Base-by-base conservation (phyloP, 2,113 vertebrate species). In the Scomber japonicus region DNA sequence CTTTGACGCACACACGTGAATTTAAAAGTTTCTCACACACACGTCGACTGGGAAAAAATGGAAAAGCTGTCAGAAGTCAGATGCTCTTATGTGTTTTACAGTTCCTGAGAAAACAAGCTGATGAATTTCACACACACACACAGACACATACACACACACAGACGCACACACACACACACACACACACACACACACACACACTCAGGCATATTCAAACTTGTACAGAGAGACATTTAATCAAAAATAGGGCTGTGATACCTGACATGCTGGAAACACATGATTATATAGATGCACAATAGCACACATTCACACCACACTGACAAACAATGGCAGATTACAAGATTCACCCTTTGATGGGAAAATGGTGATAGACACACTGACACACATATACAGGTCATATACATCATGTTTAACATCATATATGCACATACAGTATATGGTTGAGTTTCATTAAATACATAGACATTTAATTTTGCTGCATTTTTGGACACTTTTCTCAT, bases 71-170 rank as follows among this genome's bases (percentile, higher is more conserved):
- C 11, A 16, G 60, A 2, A n/a, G 31, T 13, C 45, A 45, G 56
- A 75, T 8, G 4, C 66, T 61, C 19, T 17, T 7, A 21, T 15
- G 60, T n/a, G 30, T 72, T 48, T 79, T 35, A 11, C 16, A 7
- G 21, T 30, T 80, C 65, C 65, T 91, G 86, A 84, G 89, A 92
- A 91, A 63, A 62, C 30, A 2, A 35, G 31, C 30, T 1, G 45
- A 45, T 21, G 70, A 55, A 44, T 76, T 87, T 91, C 87, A 83
- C 81, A 76, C 75, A 35, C 45, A 0, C 40, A 4, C 53, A 44
- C 19, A 65, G 6, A 40, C 35, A 40, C 31, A 35, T 4, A 35
- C 31, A 35, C 31, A 35, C 35, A 40, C 35, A 40, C 35, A 40
- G 6, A 4, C 53, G 31, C 19, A 65, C 35, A 40, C 35, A 40